These are phyloP conservation scores for Parapsyche elsis DNA, from an alignment of 1,140 invertebrate genomes.

Conservation along the genomic window DNA sequence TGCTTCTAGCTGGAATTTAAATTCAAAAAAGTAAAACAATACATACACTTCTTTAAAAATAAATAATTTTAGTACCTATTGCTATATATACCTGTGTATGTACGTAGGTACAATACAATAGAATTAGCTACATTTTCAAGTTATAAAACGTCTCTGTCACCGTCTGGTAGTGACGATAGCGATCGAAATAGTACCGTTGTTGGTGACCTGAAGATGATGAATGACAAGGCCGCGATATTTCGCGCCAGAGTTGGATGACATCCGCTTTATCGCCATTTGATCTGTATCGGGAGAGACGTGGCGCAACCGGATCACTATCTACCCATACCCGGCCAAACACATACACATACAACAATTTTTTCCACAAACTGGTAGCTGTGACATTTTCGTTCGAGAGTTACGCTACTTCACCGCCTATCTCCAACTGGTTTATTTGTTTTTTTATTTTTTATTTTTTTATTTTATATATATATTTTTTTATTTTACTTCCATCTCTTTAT, in stretches of 20 bases:
- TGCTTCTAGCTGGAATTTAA: no score
- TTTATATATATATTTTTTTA: no score
- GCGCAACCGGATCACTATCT: constrained; percentile 32
- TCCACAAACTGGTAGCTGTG: constrained; percentile 27
- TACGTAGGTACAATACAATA: no score
- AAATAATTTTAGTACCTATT: no score
- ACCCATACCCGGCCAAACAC: neutral
- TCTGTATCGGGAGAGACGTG: constrained; percentile 24
- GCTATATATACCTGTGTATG: no score
- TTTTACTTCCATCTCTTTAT: no score
- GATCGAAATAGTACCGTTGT: constrained; percentile 22
- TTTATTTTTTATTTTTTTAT: no score
- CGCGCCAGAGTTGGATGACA: constrained; percentile 27
- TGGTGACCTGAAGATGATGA: constrained; percentile 21
- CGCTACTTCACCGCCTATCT: neutral
- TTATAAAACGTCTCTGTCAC: no score
- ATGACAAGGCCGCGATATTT: constrained; percentile 40
- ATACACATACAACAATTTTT: neutral
- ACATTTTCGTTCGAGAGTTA: constrained; percentile 1
- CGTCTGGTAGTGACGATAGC: neutral
- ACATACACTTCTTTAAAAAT: no score
- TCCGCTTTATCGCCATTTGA: constrained; percentile 8
- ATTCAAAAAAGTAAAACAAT: no score
- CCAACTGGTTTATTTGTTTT: neutral
- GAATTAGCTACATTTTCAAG: no score